Base-by-base conservation (phyloP, 2,797 vertebrate genomes). In the Galago senegalensis region DNA sequence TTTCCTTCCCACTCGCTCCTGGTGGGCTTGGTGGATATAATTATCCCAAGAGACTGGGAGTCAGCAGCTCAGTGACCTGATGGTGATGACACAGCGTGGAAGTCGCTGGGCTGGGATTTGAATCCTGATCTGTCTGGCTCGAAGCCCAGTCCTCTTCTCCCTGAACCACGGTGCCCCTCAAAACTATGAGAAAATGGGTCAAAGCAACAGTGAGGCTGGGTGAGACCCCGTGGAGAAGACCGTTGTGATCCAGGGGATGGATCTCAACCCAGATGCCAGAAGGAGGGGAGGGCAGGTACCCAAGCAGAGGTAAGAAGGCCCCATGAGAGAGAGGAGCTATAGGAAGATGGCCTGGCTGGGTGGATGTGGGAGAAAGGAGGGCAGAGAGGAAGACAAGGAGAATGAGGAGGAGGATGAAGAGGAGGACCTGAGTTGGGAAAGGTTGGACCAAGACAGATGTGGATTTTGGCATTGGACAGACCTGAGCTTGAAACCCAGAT, bases 391-490 rank as follows among this genome's bases (percentile, higher is more conserved):
- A 14, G 61, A 65, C 5, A 14, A 1, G 21, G 31, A 86, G 43
- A 14, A 70, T 9, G 21, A 5, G 34, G 40, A 75, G 16, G 43
- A 69, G 23, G n/a, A 34, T 27, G 31, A 29, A 9, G 60, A 85
- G 61, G 12, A 75, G 20, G 17, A 23, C 27, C 25, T 1, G 49
- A 25, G 3, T 0, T 14, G 37, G 76, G 58, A 17, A 46, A 23
- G 31, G 27, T 20, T 21, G 56, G 18, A 5, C 2, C 14, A 2
- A 31, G 63, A 20, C 49, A 9, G 43, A 31, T 0, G 2, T n/a
- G 43, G 58, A 40, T 31, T 72, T 53, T 21, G 63, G 23, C 63
- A 31, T 87, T 18, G 27, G 60, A 49, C 27, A 58, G 21, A 77
- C 17, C 17, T 16, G 67, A 56, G 16, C 43, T 70, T 34, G 34